A percentile compares a stretch with the other conserved stretches of the same genome.
phyloP scores from a whole-genome alignment of 2,797 vertebrate species.

The Cygnus olor region DNA sequence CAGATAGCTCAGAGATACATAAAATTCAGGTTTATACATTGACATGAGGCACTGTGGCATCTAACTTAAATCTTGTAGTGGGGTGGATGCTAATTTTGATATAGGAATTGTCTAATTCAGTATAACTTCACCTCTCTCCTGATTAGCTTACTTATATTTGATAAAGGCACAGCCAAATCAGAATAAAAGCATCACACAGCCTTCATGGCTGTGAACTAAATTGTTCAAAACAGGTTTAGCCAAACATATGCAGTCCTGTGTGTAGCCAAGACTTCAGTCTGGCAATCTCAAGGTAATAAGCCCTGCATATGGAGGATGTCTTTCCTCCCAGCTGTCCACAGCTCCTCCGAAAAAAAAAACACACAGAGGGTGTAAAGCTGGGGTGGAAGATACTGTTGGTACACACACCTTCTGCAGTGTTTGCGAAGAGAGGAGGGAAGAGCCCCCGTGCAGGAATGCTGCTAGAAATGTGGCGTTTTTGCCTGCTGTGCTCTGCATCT shows the following conservation, averaged over 20 bases:
- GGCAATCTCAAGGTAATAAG: slow-evolving; percentile 44
- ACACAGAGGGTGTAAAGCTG: fast-evolving
- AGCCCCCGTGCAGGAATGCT: neutral
- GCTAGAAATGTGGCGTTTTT: neutral
- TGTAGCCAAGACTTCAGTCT: slow-evolving; percentile 50
- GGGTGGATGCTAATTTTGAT: neutral
- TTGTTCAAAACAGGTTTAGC: slow-evolving; percentile 40
- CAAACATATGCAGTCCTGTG: slow-evolving; percentile 36
- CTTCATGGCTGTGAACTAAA: slow-evolving; percentile 40
- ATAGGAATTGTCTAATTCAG: neutral
- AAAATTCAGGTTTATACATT: neutral
- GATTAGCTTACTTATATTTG: neutral
- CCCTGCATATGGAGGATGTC: slow-evolving; percentile 37
- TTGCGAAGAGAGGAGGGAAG: neutral
- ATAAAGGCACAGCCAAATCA: neutral
- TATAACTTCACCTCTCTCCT: neutral
- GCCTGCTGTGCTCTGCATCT: neutral
- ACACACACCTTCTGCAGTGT: neutral
- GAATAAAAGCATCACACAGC: neutral
- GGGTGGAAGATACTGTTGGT: neutral
- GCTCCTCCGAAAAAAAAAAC: neutral
- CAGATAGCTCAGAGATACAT: neutral
- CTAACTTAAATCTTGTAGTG: neutral
- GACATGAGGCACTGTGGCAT: neutral
- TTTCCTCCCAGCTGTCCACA: slow-evolving; percentile 2